phyloP scores from a whole-genome alignment of 2,113 vertebrate genomes.

The Aptenodytes patagonicus region DNA sequence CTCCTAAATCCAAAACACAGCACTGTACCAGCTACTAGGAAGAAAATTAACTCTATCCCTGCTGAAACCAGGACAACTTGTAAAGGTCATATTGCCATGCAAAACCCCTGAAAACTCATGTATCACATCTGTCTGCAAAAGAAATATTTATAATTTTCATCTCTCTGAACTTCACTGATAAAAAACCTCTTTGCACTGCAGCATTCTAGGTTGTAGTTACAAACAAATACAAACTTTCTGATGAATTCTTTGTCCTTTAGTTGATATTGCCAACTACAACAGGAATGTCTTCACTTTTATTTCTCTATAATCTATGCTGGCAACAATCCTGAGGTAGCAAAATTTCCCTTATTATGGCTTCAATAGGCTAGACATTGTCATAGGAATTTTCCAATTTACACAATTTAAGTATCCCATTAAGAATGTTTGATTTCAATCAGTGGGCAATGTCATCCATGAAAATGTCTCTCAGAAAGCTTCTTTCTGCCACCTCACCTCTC shows the following conservation, averaged over 20 bases:
- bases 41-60: no score
- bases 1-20: no score
- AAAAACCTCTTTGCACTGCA: neutral
- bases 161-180: neutral
- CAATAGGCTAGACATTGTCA: neutral
- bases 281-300: neutral
- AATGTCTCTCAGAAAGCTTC: neutral
- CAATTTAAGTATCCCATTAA: neutral
- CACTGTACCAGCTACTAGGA: no score
- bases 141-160: neutral
- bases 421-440: neutral
- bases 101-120: neutral
- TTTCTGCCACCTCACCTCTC: neutral
- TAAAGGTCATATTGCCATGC: neutral
- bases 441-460: neutral
- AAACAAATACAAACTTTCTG: neutral
- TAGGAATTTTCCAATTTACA: neutral
- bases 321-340: neutral
- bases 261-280: neutral
- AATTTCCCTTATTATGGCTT: neutral
- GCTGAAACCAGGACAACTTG: neutral
- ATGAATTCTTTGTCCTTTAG: neutral
- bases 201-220: neutral
- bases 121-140: neutral
- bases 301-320: neutral